Base-by-base conservation (phyloP, 2,888 invertebrate genomes). In the Seira ritae region DNA sequence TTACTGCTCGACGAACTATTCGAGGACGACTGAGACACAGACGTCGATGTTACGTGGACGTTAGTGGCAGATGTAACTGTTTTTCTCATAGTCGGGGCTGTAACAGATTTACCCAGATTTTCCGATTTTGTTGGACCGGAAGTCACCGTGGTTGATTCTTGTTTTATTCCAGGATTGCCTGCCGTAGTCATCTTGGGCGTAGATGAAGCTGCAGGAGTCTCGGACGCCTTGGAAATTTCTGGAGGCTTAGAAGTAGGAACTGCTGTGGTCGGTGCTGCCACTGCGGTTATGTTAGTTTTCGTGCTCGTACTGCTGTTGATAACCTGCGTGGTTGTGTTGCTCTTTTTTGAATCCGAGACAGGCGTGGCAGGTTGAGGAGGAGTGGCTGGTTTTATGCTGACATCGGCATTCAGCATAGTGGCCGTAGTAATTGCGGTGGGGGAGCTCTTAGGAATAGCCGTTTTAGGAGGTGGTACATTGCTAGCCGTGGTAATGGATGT, bases 391-490 rank as follows among this genome's bases (percentile, higher is more conserved):
- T 73, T 80, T 42, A 80, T 68, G 65, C 71, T 81, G 65, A 81
- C 81, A 55, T 81, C 75, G 20, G 75, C 60, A 6, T 17, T 81
- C 20, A 80, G 62, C 80, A 80, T 80, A 6, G 80, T 69, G 15
- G 22, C 66, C 19, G 65, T 20, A 15, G 67, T 19, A 3, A 62
- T 46, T n/a, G 22, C 37, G 6, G 69, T 55, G 37, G n/a, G 66
- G 2, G 50, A 37, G 1, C 15, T 65, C 55, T 31, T n/a, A 1
- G 20, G 22, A 1, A 1, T 4, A 23, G 22, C 23, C 22, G 37
- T 20, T 71, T 17, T 55, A 31, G 24, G n/a, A 1, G 46, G n/a
- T 46, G 46, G n/a, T 46, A 19, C 24, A 8, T 15, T 15, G 15
- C 17, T 24, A 3, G 68, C 10, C 1, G 68, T 31, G n/a, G 68